Conservation (phyloP, 92 coral and sea anemone genomes). For the Desmophyllum pertusum region DNA sequence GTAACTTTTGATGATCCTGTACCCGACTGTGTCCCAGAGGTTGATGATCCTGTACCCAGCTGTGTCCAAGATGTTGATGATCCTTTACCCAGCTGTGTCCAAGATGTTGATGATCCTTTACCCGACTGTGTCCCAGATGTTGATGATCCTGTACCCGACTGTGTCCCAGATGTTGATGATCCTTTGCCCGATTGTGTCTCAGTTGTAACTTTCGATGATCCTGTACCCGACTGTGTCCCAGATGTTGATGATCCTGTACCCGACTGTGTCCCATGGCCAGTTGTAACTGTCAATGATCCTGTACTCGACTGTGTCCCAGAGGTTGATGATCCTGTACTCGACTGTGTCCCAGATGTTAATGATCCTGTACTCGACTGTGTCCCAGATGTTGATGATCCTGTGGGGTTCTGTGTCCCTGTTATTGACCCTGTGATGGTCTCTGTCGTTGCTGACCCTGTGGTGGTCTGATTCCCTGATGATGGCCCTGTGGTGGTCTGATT, state of each 20-base stretch:
- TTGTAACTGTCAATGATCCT: neutral
- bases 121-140: neutral
- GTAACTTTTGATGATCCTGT: neutral
- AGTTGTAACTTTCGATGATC: neutral
- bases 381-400: neutral
- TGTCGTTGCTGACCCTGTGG: neutral
- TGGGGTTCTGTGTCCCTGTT: neutral
- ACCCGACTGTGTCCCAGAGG: too few species aligned
- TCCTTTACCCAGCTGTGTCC: neutral
- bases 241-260: neutral
- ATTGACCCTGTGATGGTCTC: neutral
- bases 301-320: neutral
- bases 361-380: neutral
- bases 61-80: neutral
- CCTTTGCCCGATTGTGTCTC: too few species aligned
- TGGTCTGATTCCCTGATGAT: neutral
- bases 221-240: neutral
- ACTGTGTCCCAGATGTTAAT: too few species aligned
- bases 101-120: neutral
- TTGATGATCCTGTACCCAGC: neutral
- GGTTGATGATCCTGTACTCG: neutral
- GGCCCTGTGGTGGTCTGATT: too few species aligned
- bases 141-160: neutral
- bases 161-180: neutral
- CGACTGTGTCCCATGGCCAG: neutral